Evolutionary conservation across 2,797 vertebrate species (phyloP).

Genomic region (Aquila chrysaetos): DNA sequence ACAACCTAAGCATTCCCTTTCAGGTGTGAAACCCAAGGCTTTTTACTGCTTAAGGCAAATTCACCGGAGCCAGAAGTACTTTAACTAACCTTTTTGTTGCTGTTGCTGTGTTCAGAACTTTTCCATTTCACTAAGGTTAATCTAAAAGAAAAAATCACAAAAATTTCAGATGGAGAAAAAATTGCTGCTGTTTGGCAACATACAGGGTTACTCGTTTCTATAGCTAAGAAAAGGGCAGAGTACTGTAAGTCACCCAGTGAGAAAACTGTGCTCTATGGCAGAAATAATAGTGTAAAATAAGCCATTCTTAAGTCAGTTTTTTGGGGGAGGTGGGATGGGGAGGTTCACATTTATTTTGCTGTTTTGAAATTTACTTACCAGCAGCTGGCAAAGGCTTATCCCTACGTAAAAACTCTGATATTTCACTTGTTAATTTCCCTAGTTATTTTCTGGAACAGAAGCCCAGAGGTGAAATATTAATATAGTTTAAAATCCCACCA

Average conservation of each 20-base stretch:
- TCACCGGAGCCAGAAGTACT: background rate
- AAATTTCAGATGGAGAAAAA: background rate
- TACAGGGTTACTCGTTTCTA: background rate
- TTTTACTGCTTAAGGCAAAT: background rate
- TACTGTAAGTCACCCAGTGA: background rate
- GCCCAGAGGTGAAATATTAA: background rate
- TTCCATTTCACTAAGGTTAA: background rate
- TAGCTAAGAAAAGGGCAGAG: background rate
- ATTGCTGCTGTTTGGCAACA: background rate
- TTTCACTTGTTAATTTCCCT: background rate
- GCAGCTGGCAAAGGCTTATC: background rate
- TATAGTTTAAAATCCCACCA: background rate
- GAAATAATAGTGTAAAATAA: background rate
- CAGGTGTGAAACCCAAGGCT: background rate
- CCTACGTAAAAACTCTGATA: background rate
- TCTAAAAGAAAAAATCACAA: background rate
- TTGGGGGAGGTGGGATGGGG: rapidly evolving
- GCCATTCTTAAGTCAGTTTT: background rate
- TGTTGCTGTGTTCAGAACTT: background rate
- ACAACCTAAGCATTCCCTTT: background rate
- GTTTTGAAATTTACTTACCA: background rate
- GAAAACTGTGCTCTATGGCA: background rate
- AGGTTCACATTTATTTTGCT: background rate
- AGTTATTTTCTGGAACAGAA: background rate
- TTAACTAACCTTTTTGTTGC: background rate